Evolutionary conservation across 2,888 invertebrate genomes (phyloP).

Genomic region (Lottia gigantea): DNA sequence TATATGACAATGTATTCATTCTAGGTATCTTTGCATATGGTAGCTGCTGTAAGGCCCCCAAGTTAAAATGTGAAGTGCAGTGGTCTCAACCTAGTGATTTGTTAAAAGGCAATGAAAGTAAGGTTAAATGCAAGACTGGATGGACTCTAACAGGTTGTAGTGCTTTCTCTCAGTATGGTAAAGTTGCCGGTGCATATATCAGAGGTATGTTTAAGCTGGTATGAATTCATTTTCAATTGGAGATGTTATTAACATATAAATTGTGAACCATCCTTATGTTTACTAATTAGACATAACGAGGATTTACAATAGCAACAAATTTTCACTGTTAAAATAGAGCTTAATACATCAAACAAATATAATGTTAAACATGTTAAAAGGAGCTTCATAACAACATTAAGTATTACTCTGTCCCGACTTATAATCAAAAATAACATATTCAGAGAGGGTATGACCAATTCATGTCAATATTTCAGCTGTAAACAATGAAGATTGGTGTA

Average conservation of each 20-base stretch:
- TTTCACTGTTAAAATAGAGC: too few relatives aligned
- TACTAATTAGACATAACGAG: too few relatives aligned
- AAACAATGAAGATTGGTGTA: slow-evolving; percentile 15
- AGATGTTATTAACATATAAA: too few relatives aligned
- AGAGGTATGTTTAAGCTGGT: background rate
- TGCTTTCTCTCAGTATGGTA: slow-evolving; percentile 20
- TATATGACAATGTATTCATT: background rate
- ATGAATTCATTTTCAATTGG: too few relatives aligned
- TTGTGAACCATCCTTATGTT: too few relatives aligned
- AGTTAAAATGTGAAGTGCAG: slow-evolving; percentile 13
- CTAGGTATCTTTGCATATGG: slow-evolving; percentile 22
- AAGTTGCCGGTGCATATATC: slow-evolving; percentile 24
- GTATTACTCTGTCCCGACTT: too few relatives aligned
- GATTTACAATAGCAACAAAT: too few relatives aligned
- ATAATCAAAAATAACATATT: too few relatives aligned
- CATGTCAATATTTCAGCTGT: background rate
- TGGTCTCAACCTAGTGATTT: slow-evolving; percentile 20
- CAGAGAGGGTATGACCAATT: background rate
- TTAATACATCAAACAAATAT: too few relatives aligned
- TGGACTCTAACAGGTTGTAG: slow-evolving; percentile 26
- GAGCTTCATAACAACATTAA: too few relatives aligned
- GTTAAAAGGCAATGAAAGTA: slow-evolving; percentile 11
- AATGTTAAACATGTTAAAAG: too few relatives aligned
- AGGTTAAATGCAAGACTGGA: slow-evolving; percentile 20
- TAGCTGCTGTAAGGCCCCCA: slow-evolving; percentile 17